Evolutionary conservation across 2,113 vertebrate species (phyloP), one percentile per base, ranked within the genome.

Genomic region (Bos javanicus): DNA sequence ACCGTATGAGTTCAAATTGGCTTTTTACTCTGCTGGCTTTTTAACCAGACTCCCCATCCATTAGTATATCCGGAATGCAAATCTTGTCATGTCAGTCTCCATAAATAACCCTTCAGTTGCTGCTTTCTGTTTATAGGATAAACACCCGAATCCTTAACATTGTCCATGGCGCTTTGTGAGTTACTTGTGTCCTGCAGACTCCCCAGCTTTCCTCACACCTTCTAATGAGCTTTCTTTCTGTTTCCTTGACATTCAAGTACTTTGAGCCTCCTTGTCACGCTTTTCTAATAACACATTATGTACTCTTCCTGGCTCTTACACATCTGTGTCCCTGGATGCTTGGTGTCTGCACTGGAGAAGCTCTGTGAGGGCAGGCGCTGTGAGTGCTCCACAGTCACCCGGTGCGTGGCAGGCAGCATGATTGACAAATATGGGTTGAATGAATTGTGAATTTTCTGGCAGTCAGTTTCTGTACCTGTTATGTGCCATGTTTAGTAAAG

Each of bases 401-500:
- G 8, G 87, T 82, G 57, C 48, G 26, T 67, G 52, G 59, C 46
- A 26, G n/a, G 7, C 39, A 82, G 52, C 23, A 16, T 81, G 39
- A 94, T 43, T 56, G 86, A 50, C 71, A 87, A 39, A 48, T 94
- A 92, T 81, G 95, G 60, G 74, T 83, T 92, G 89, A 94, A 36
- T 94, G 94, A 92, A 30, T 89, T 78, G 16, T 91, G 43, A 87
- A 56, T 89, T 97, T 95, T 96, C 78, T 92, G 7, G 2, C 52
- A 43, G 28, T 88, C 90, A 74, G 43, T 74, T 74, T 91, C 59
- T 54, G 17, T 89, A 67, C 83, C 87, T 84, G 33, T 82, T 84
- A 43, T 39, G 23, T 91, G 56, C 76, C 11, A 2, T 86, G 62
- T 80, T 71, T 71, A 62, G 62, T 87, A 96, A 52, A 85, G 28